phyloP scores from a whole-genome alignment of 2,113 vertebrate species.

The Plecturocebus donacophilus region DNA sequence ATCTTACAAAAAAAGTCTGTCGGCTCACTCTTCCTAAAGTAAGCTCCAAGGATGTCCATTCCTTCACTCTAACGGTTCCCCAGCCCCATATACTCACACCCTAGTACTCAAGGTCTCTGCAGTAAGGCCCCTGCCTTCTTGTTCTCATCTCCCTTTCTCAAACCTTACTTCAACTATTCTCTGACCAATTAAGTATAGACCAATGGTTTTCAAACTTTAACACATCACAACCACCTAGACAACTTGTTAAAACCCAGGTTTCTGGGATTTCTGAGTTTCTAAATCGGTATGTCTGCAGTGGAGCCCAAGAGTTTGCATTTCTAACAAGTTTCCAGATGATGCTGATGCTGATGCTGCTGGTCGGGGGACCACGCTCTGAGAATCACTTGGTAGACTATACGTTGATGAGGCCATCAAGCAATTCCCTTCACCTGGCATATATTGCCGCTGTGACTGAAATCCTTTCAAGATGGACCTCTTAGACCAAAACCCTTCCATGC shows the following conservation, averaged over 20 bases:
- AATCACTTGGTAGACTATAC: neutral
- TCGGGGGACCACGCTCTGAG: neutral
- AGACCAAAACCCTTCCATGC: neutral
- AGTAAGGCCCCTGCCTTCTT: neutral
- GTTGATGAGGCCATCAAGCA: neutral
- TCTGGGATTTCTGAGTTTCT: neutral
- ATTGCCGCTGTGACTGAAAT: neutral
- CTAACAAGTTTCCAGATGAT: neutral
- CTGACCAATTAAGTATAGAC: neutral
- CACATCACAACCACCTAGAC: neutral
- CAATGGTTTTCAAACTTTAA: constrained; percentile 11
- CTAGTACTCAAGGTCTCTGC: neutral
- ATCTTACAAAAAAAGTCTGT: neutral
- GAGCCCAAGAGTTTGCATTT: neutral
- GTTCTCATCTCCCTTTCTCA: constrained; percentile 15
- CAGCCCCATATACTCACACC: neutral
- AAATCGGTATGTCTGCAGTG: neutral
- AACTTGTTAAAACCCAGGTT: neutral
- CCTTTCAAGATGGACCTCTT: neutral
- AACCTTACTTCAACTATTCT: neutral
- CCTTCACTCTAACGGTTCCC: neutral
- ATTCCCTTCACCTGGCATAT: neutral
- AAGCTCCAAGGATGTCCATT: neutral
- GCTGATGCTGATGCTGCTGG: neutral
- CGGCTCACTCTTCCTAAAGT: neutral